A percentile compares a stretch with the other conserved stretches of the same genome.
These are phyloP conservation scores for Lochmaea capreae DNA, from an alignment of 2,888 invertebrate species.

Conservation along the genomic window DNA sequence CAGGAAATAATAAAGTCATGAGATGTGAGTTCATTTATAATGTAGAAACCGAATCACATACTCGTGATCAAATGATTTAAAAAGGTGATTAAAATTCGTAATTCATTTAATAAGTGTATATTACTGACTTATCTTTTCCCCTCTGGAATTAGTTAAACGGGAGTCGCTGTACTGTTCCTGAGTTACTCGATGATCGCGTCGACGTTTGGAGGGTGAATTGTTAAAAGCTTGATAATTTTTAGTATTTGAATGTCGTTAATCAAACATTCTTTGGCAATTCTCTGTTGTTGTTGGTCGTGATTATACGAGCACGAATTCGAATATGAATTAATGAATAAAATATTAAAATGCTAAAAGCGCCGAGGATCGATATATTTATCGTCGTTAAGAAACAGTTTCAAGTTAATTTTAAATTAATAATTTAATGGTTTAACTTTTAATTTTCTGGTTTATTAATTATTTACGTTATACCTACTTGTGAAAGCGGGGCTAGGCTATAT, in stretches of 20 bases:
- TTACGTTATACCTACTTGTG: not conserved
- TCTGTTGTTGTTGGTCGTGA: constrained; percentile 45
- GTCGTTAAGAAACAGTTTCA: constrained; percentile 19
- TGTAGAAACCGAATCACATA: too few relatives aligned
- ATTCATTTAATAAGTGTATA: not conserved
- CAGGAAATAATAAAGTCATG: too few relatives aligned
- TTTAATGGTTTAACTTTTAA: not conserved
- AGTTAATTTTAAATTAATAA: constrained; percentile 5
- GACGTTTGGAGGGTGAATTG: constrained; percentile 57
- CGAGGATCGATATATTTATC: constrained; percentile 23
- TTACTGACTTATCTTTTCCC: not conserved
- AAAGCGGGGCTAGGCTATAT: not conserved
- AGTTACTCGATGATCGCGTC: constrained; percentile 53
- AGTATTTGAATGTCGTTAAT: constrained; percentile 59
- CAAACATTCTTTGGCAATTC: constrained; percentile 52
- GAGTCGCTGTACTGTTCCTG: constrained; percentile 28
- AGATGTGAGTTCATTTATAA: too few relatives aligned
- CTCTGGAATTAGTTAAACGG: not conserved
- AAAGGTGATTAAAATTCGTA: not conserved
- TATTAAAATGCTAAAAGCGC: constrained; percentile 23
- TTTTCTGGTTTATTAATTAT: not conserved
- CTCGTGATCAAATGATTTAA: not conserved
- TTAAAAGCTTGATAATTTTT: constrained; percentile 61
- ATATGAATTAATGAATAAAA: constrained; percentile 37
- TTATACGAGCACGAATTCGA: constrained; percentile 37